Evolutionary conservation across 2,888 invertebrate species (phyloP), one percentile per base, ranked within the genome.

Genomic region (Lochmaea crataegi): DNA sequence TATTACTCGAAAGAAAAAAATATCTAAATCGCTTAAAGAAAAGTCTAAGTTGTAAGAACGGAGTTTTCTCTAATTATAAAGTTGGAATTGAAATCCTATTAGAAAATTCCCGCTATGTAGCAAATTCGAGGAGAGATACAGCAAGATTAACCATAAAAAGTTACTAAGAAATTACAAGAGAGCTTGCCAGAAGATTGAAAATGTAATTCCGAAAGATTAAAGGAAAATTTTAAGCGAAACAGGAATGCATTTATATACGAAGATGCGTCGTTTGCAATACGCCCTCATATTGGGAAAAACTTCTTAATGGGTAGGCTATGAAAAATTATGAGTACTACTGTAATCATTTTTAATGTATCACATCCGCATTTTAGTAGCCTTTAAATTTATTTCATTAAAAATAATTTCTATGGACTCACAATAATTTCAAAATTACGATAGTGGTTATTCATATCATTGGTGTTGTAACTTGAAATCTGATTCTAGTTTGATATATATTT

Each of bases 21-120:
- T 14, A 10, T 57, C 14, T 26, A 26, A 11, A 57, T 22, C 57
- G 57, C 57, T 48, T 60, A 61, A 48, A 68, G 51, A 68, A 68
- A 68, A 61, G 60, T 72, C 57, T 57, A 64, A 68, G 65, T 65
- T 72, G 68, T 51, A 68, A 72, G 68, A 65, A 66, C 45, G 53
- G 60, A 58, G 64, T 68, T 65, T 72, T 58, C 65, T 65, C 64
- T 72, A 74, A 74, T 74, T 74, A 74, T 68, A 65, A 74, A 74
- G 68, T 74, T 71, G 68, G 68, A 60, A 68, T 71, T 74, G 71
- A 68, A 74, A 74, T 74, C 67, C 71, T 42, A 57, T 68, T 68
- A 68, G 68, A 32, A 72, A 48, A 45, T 68, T 56, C 68, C 53
- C 42, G 71, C 64, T 58, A 70, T 67, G 68, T 65, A 65, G 63